Evolutionary conservation across 2,113 vertebrate genomes (phyloP), one percentile per base, ranked within the genome.

Genomic region (Epinephelus fuscoguttatus): DNA sequence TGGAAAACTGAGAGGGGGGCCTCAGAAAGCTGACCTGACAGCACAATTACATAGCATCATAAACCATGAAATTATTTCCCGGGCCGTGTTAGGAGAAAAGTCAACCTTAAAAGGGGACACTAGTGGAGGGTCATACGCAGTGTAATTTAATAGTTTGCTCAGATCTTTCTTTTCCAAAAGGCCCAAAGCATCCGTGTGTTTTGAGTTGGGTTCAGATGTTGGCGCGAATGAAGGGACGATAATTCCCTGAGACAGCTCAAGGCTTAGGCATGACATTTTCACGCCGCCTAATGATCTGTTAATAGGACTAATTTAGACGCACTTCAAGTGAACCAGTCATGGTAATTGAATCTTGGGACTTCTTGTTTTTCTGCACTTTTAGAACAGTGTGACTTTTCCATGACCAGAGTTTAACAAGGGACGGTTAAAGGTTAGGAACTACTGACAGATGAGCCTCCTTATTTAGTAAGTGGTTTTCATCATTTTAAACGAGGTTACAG

Each of bases 31-130:
- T 88, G 89, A 90, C 90, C 85, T 87, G 84, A 90, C 86, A 84
- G 82, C 59, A 74, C 75, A 83, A 87, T 88, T 86, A 82, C 84
- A 82, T 1, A 75, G 75, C 81, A 70, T 81, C 80, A 79, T 37
- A 88, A 87, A 91, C 15, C 83, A 82, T 91, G 81, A 90, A 89
- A 85, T 84, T 53, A 71, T 85, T 84, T 85, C 19, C 61, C 12
- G 17, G 75, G 74, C 60, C 50, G 27, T 4, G 53, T 73, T 69
- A 47, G 71, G 71, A 70, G 66, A 62, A 60, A 77, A 81, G 66
- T 67, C 57, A 17, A 53, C 68, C 72, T 76, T 61, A 87, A 78
- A 68, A 2, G 75, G 72, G 72, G 55, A 68, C 73, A 69, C 76
- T 2, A 11, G 59, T 0, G 50, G 53, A 60, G 84, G 77, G 84